A percentile compares a stretch with the other conserved stretches of the same genome.
phyloP scores from a whole-genome alignment of 1,140 invertebrate genomes.

The Globodera ellingtonae region DNA sequence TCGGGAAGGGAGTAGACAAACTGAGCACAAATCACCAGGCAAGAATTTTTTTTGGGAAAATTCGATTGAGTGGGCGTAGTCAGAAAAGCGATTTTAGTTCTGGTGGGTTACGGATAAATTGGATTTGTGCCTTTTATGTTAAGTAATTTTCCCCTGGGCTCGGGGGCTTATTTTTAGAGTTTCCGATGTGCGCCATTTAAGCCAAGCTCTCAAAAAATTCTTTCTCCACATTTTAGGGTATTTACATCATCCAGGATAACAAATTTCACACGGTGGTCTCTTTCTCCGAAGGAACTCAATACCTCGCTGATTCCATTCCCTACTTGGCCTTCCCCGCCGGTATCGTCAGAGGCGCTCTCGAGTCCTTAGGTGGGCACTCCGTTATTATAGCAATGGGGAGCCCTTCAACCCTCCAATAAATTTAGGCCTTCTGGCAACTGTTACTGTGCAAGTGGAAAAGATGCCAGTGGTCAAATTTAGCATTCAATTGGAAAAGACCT shows the following conservation, averaged over 20 bases:
- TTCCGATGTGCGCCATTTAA: too few species aligned
- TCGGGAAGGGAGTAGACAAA: conserved; percentile 98
- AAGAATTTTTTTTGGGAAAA: neutral
- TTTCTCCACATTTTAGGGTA: conserved; percentile 71
- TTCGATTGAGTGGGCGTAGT: too few species aligned
- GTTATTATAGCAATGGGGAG: too few species aligned
- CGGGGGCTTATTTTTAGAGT: neutral
- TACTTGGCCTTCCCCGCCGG: conserved; percentile 95
- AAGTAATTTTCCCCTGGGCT: neutral
- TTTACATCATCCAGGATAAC: conserved; percentile 97
- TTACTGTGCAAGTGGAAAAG: conserved; percentile 87
- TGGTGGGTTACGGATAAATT: too few species aligned
- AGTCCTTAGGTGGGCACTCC: conserved; percentile 76
- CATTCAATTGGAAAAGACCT: conserved; percentile 59
- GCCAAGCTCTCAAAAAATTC: neutral
- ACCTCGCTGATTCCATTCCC: conserved; percentile 84
- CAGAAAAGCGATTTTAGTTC: too few species aligned
- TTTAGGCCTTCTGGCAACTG: conserved; percentile 78
- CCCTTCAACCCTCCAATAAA: neutral
- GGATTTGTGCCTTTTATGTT: too few species aligned
- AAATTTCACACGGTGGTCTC: conserved; percentile 84
- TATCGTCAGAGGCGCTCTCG: conserved; percentile 86
- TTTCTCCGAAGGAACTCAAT: conserved; percentile 85
- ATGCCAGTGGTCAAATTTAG: conserved; percentile 90
- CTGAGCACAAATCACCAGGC: conserved; percentile 93